phyloP scores from a whole-genome alignment of 2,113 vertebrate genomes.

The Castor canadensis region DNA sequence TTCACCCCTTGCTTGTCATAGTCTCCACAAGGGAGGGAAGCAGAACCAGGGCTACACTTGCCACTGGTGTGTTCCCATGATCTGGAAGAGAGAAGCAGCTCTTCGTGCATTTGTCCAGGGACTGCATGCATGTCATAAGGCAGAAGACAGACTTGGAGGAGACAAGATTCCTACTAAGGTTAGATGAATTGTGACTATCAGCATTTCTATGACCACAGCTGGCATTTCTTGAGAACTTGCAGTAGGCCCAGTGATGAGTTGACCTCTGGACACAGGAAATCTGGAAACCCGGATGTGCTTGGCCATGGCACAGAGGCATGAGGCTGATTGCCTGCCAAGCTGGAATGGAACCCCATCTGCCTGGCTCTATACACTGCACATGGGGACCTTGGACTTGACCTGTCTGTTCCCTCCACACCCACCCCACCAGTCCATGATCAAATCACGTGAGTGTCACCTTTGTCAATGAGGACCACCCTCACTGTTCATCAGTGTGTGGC shows the following conservation, averaged over 20 bases:
- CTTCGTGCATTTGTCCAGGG: rapidly evolving
- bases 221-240: rapidly evolving
- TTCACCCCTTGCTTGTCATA: not conserved
- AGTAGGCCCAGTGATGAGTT: not conserved
- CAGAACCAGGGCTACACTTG: not conserved
- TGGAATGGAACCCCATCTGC: too few species aligned
- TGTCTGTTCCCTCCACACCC: not conserved
- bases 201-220: rapidly evolving
- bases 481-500: not conserved
- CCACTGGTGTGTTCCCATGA: too few species aligned
- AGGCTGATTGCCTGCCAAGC: rapidly evolving
- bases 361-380: not conserved
- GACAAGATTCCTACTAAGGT: not conserved
- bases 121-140: not conserved
- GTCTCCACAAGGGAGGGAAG: rapidly evolving
- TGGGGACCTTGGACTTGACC: not conserved
- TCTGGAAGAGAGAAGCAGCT: too few species aligned
- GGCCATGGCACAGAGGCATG: not conserved
- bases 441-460: not conserved
- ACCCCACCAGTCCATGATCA: not conserved
- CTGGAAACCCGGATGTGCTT: not conserved
- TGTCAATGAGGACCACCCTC: not conserved
- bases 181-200: too few species aligned
- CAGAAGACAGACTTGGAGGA: too few species aligned
- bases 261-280: not conserved